These are phyloP conservation scores for Pogona vitticeps DNA, from an alignment of 2,113 vertebrate genomes.

Conservation along the genomic window DNA sequence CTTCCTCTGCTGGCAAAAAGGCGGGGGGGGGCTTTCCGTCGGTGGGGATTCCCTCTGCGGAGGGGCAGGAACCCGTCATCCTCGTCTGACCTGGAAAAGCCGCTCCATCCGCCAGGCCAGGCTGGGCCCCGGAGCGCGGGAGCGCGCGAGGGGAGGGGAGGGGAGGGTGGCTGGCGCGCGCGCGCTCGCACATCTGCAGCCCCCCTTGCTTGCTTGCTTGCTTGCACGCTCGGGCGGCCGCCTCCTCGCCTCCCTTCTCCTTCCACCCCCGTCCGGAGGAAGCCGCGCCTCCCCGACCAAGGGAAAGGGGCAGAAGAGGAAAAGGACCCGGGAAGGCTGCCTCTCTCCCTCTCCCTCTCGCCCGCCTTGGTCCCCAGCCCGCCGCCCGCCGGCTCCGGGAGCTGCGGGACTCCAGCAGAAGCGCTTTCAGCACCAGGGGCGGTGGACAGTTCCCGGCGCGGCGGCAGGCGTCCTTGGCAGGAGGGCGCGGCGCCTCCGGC, in stretches of 20 bases:
- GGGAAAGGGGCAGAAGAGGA: too few relatives aligned
- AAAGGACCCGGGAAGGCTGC: too few relatives aligned
- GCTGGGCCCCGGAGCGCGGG: neutral
- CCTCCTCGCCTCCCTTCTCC: conserved; percentile 42
- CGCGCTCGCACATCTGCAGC: conserved; percentile 45
- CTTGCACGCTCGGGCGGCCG: neutral
- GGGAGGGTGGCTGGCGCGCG: conserved; percentile 15
- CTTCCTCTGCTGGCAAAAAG: neutral
- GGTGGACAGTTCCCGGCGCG: conserved; percentile 20
- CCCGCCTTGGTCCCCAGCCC: neutral
- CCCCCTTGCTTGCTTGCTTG: neutral
- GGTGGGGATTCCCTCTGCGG: neutral
- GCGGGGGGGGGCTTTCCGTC: neutral
- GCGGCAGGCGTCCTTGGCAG: neutral
- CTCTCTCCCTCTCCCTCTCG: too few relatives aligned
- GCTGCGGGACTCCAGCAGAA: neutral
- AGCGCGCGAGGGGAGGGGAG: conserved; percentile 33
- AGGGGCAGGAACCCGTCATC: too few relatives aligned
- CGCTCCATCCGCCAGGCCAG: neutral
- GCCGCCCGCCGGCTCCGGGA: neutral
- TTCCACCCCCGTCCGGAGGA: conserved; percentile 1
- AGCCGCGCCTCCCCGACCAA: conserved; percentile 28
- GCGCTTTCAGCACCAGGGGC: conserved; percentile 42
- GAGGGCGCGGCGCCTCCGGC: too few relatives aligned
- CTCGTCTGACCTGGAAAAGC: neutral